Conservation (phyloP, 2,113 vertebrate genomes). For the Herpailurus yagouaroundi region DNA sequence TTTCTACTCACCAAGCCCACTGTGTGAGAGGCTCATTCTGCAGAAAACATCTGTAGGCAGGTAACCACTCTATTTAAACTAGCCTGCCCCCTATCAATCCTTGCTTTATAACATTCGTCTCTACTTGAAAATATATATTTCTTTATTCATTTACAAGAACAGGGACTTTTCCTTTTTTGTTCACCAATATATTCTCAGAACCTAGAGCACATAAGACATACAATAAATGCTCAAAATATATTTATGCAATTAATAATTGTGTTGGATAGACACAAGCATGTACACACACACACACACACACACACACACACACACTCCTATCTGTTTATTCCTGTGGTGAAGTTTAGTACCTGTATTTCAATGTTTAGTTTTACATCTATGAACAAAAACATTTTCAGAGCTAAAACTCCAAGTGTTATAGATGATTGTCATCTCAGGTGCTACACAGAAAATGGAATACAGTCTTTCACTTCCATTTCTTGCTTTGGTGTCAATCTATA, state of each 20-base stretch:
- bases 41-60: not conserved
- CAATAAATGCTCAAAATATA: not conserved
- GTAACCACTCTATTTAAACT: not conserved
- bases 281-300: not conserved
- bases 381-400: slow-evolving; percentile 72
- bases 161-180: not conserved
- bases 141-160: not conserved
- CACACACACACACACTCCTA: not conserved
- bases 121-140: not conserved
- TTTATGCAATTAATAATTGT: not conserved
- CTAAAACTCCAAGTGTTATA: slow-evolving; percentile 60
- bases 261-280: not conserved
- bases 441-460: slow-evolving; percentile 76
- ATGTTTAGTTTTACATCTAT: slow-evolving; percentile 77
- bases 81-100: not conserved
- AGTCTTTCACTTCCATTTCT: slow-evolving; percentile 77
- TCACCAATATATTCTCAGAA: not conserved
- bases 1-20: not conserved
- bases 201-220: not conserved
- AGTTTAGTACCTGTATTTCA: slow-evolving; percentile 76
- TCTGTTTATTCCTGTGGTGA: not conserved
- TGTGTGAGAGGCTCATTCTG: not conserved
- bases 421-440: slow-evolving; percentile 78
- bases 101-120: not conserved
- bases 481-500: slow-evolving; percentile 81